Percentiles rank a stretch among this genome's conserved stretches.
phyloP scores from a whole-genome alignment of 2,888 invertebrate species.

The Scaptomyza tumidula region DNA sequence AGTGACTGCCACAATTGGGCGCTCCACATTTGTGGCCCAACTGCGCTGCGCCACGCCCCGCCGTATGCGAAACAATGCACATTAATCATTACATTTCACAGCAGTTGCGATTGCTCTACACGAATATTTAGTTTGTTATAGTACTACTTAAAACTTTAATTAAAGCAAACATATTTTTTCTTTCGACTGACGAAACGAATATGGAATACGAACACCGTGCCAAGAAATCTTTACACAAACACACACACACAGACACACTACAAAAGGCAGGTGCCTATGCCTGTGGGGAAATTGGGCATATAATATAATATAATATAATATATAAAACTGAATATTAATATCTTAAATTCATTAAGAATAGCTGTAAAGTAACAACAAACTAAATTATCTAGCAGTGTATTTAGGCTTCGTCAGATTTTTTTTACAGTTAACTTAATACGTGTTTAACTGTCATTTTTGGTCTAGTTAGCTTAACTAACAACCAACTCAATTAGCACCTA shows the following conservation, averaged over 20 bases:
- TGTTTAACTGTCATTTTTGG: conserved; percentile 25
- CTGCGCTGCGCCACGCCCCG: conserved; percentile 39
- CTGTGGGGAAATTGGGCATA: neutral
- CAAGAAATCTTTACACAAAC: conserved; percentile 16
- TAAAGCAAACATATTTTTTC: conserved; percentile 57
- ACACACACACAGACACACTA: neutral
- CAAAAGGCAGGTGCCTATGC: neutral
- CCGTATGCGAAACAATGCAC: conserved; percentile 67
- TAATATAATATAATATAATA: too few relatives aligned
- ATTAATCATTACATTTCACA: conserved; percentile 61
- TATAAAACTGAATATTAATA: too few relatives aligned
- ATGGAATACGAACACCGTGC: conserved; percentile 1
- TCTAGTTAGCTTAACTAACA: conserved; percentile 60
- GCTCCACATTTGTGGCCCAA: conserved; percentile 53
- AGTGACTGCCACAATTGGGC: conserved; percentile 55
- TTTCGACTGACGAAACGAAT: conserved; percentile 62
- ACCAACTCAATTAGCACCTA: conserved; percentile 29
- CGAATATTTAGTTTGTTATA: conserved; percentile 20
- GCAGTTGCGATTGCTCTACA: conserved; percentile 21
- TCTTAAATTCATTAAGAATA: too few relatives aligned
- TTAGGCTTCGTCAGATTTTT: neutral
- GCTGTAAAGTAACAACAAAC: too few relatives aligned
- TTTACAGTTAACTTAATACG: neutral
- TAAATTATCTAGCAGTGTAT: neutral
- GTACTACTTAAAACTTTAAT: conserved; percentile 60